These are phyloP conservation scores for Cassiopea andromeda DNA, from an alignment of 30 jellyfish, hydroid and myxozoan species.

Conservation along the genomic window DNA sequence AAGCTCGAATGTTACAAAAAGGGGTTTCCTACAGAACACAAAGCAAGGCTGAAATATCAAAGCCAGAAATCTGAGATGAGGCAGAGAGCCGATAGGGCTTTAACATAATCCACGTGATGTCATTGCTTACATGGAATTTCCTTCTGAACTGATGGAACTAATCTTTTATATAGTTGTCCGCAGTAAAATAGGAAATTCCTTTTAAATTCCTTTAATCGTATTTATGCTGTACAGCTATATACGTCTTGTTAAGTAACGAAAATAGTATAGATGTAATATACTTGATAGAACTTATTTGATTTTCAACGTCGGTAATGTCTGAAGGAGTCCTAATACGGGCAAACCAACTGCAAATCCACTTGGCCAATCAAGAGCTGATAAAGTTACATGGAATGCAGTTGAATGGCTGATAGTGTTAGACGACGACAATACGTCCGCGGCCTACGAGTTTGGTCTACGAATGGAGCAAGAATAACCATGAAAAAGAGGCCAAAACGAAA, in stretches of 20 bases:
- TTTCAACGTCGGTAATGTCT: neutral
- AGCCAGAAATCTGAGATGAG: neutral
- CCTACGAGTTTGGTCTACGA: neutral
- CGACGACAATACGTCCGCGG: neutral
- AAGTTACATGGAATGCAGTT: neutral
- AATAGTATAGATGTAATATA: neutral
- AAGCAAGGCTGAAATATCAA: neutral
- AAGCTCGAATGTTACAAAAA: neutral
- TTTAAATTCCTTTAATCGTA: neutral
- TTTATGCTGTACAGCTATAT: conserved; percentile 4
- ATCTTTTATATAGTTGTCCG: conserved; percentile 3
- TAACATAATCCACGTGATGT: neutral
- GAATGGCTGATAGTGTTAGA: neutral
- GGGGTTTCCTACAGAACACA: neutral
- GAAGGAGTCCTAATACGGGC: conserved; percentile 4
- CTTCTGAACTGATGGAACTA: conserved; percentile 9
- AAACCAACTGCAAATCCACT: conserved; percentile 5
- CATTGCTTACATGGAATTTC: conserved; percentile 24
- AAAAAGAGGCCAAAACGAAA: too few relatives aligned
- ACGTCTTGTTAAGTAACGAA: neutral
- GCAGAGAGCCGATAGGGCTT: conserved; percentile 17
- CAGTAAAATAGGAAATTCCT: conserved; percentile 12
- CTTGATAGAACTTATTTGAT: neutral
- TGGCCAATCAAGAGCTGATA: neutral
- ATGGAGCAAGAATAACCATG: too few relatives aligned